Conservation (phyloP, 1,140 invertebrate species). For the Coelopa frigida region DNA sequence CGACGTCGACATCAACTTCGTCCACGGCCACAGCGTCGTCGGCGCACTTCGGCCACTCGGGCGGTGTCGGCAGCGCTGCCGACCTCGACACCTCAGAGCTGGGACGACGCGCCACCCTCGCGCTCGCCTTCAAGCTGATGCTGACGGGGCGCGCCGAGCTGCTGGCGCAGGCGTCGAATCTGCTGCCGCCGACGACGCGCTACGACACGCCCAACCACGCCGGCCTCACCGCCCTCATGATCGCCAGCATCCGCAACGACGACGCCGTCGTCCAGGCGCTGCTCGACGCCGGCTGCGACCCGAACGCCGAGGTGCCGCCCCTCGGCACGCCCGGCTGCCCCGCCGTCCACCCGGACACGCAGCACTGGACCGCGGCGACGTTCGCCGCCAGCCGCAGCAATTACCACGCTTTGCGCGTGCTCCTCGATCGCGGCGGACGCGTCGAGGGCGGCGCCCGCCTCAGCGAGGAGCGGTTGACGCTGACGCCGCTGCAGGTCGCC, state of each 20-base stretch:
- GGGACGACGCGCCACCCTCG: slow-evolving; percentile 57
- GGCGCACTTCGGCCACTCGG: slow-evolving; percentile 19
- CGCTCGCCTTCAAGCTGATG: slow-evolving; percentile 74
- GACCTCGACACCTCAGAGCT: slow-evolving; percentile 40
- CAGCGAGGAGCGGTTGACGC: slow-evolving; percentile 75
- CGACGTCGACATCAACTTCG: slow-evolving; percentile 2
- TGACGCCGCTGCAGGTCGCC: slow-evolving; percentile 79
- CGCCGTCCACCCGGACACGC: slow-evolving; percentile 60
- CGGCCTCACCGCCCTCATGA: slow-evolving; percentile 75
- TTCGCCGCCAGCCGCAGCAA: slow-evolving; percentile 59
- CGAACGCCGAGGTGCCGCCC: slow-evolving; percentile 62
- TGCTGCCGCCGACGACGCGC: slow-evolving; percentile 64
- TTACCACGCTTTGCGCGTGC: slow-evolving; percentile 49
- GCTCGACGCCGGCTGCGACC: slow-evolving; percentile 69
- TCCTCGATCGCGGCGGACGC: slow-evolving; percentile 70
- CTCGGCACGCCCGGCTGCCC: slow-evolving; percentile 35
- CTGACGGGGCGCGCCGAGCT: slow-evolving; percentile 68
- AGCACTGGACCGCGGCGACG: slow-evolving; percentile 71
- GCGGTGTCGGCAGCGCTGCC: not conserved
- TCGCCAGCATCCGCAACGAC: slow-evolving; percentile 70
- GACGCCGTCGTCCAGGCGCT: slow-evolving; percentile 64
- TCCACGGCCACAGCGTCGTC: slow-evolving; percentile 12
- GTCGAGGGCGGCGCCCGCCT: slow-evolving; percentile 76
- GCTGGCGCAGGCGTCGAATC: slow-evolving; percentile 65
- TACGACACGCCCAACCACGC: slow-evolving; percentile 69